phyloP scores from a whole-genome alignment of 1,140 invertebrate species.

The Marisa cornuarietis region DNA sequence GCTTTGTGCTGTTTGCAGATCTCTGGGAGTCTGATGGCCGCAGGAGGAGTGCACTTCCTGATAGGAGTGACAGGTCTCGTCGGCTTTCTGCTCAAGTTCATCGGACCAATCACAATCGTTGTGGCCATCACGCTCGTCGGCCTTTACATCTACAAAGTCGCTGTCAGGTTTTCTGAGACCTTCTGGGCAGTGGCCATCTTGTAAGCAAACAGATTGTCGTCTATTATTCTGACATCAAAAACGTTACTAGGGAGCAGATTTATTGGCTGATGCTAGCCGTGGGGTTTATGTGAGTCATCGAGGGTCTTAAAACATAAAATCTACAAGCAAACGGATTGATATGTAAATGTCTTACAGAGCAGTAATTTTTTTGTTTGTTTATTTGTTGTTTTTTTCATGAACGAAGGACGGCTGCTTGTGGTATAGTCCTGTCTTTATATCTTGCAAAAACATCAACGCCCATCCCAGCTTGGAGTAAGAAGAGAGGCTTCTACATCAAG shows the following conservation, averaged over 20 bases:
- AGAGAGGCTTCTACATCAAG: conserved; percentile 45
- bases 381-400: too few relatives aligned
- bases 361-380: too few relatives aligned
- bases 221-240: too few relatives aligned
- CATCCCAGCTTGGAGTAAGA: conserved; percentile 70
- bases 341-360: too few relatives aligned
- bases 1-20: conserved; percentile 28
- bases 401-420: conserved; percentile 78
- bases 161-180: conserved; percentile 56
- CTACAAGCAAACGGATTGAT: too few relatives aligned
- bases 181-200: conserved; percentile 61
- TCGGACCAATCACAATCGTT: conserved; percentile 69
- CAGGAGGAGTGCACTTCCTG: conserved; percentile 44
- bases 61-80: conserved; percentile 53
- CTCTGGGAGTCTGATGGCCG: conserved; percentile 49
- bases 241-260: too few relatives aligned
- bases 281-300: too few relatives aligned
- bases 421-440: conserved; percentile 85
- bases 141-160: conserved; percentile 63
- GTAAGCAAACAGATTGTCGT: background rate
- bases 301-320: too few relatives aligned
- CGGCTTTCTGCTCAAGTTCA: conserved; percentile 62
- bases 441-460: conserved; percentile 78
- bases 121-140: conserved; percentile 67
- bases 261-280: too few relatives aligned